Evolutionary conservation across 2,888 invertebrate species (phyloP), one percentile per base, ranked within the genome.

Genomic region (Opisthograptis luteolata): DNA sequence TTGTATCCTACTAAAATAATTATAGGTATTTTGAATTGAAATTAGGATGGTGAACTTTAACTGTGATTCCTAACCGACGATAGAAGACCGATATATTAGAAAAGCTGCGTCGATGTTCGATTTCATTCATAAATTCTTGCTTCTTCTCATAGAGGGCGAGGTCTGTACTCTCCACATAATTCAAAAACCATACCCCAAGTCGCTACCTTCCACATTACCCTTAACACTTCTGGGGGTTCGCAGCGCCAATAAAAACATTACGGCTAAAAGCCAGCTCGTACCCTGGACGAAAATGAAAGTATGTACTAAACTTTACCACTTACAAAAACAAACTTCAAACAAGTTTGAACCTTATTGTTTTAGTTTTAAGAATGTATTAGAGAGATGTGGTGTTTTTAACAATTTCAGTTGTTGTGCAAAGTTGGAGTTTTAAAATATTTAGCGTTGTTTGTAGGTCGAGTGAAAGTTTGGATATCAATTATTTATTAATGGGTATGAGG

Each of bases 161-260:
- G 10, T 3, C n/a, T 8, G 2, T 25, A 3, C 10, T 1, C 10
- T 2, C 10, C 46, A 24, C 45, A 50, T 55, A 51, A 55, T 53
- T 55, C 56, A 56, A 43, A 51, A 48, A 51, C 20, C 48, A 44
- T 44, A 40, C 31, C 44, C 35, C 35, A 39, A 32, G 41, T 36
- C 39, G 43, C n/a, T 17, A 5, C 55, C 28, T 55, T 50, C 30
- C 37, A 43, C 55, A 51, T 53, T 50, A 53, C 36, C 48, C 49
- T 35, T 12, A 39, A 39, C 49, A 59, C 56, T 48, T 48, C 39
- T 12, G 47, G 48, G 51, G 45, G 13, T 34, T 24, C 49, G 24
- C 35, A 35, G 50, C 35, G 36, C 55, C 53, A 57, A 56, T 63
- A 59, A 59, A 61, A 63, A 55, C 58, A 61, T 63, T 61, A 55